These are phyloP conservation scores for Quadriops clusia DNA, from an alignment of 2,888 invertebrate genomes.

Conservation along the genomic window DNA sequence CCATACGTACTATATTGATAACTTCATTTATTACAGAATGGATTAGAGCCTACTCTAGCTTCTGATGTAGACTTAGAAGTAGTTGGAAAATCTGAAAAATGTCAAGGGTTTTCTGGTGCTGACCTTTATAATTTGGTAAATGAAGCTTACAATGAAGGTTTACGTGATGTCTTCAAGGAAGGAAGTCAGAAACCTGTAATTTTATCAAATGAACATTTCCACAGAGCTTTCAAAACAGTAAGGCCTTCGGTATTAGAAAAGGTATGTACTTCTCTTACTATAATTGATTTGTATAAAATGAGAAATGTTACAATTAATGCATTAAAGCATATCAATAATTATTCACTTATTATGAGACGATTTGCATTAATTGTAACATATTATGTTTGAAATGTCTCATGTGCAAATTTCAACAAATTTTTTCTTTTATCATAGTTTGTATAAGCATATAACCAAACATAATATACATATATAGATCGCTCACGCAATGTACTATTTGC, in stretches of 20 bases:
- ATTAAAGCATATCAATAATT: too few relatives aligned
- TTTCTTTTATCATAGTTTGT: too few relatives aligned
- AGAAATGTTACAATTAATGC: too few relatives aligned
- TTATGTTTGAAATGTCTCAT: too few relatives aligned
- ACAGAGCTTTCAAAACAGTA: slow-evolving; percentile 62
- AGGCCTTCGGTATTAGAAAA: slow-evolving; percentile 77
- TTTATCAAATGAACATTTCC: slow-evolving; percentile 61
- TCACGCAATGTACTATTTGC: too few relatives aligned
- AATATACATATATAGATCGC: too few relatives aligned
- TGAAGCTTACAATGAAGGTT: slow-evolving; percentile 71
- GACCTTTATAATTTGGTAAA: slow-evolving; percentile 83
- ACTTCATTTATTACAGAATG: slow-evolving; percentile 44
- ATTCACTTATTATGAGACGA: too few relatives aligned
- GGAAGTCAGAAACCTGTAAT: slow-evolving; percentile 38
- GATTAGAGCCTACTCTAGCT: slow-evolving; percentile 64
- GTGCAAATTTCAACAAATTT: too few relatives aligned
- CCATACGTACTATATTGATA: too few relatives aligned
- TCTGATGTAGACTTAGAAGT: slow-evolving; percentile 63
- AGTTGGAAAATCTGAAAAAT: slow-evolving; percentile 53
- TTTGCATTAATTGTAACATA: too few relatives aligned
- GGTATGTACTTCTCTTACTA: slow-evolving; percentile 35
- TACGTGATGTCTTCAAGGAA: slow-evolving; percentile 61
- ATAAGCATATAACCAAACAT: too few relatives aligned
- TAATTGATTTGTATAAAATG: too few relatives aligned
- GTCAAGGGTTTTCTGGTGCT: slow-evolving; percentile 83